A percentile compares a stretch with the other conserved stretches of the same genome.
Conservation (phyloP, 2,113 vertebrate genomes). For the Spermophilus dauricus region DNA sequence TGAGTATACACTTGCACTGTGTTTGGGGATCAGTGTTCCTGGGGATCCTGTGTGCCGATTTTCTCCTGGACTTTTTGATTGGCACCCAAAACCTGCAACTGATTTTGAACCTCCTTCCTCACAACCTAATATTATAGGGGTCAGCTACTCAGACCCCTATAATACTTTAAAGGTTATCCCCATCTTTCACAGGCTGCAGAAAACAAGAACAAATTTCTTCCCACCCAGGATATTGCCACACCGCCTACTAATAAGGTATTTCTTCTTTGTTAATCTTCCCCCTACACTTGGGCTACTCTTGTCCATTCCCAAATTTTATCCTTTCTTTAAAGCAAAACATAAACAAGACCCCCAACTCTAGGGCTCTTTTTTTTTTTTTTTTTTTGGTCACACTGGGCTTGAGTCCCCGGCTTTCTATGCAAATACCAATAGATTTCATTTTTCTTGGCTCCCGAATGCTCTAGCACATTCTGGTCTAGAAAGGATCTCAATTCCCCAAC, state of each 20-base stretch:
- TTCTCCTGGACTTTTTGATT: neutral
- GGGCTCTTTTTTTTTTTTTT: conserved; percentile 15
- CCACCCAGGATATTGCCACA: conserved; percentile 34
- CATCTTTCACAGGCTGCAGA: conserved; percentile 53
- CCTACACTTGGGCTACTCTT: neutral
- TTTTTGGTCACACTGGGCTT: conserved; percentile 27
- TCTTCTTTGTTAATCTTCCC: neutral
- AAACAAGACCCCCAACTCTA: neutral
- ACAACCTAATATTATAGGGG: neutral
- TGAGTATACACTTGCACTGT: neutral
- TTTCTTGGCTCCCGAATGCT: conserved; percentile 31
- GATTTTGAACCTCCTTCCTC: neutral
- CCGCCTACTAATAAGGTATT: conserved; percentile 39
- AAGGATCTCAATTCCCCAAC: neutral
- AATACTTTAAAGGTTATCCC: conserved; percentile 24
- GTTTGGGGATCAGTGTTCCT: neutral
- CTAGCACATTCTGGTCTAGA: neutral
- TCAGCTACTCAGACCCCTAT: neutral
- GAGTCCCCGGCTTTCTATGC: conserved; percentile 18
- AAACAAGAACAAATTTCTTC: conserved; percentile 18
- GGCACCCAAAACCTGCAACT: neutral
- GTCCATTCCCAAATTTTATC: neutral
- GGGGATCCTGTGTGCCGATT: neutral
- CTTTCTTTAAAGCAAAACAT: neutral
- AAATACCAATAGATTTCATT: neutral